These are phyloP conservation scores for Mormyrops boulengeri DNA, from an alignment of 2,797 vertebrate species.

Conservation along the genomic window DNA sequence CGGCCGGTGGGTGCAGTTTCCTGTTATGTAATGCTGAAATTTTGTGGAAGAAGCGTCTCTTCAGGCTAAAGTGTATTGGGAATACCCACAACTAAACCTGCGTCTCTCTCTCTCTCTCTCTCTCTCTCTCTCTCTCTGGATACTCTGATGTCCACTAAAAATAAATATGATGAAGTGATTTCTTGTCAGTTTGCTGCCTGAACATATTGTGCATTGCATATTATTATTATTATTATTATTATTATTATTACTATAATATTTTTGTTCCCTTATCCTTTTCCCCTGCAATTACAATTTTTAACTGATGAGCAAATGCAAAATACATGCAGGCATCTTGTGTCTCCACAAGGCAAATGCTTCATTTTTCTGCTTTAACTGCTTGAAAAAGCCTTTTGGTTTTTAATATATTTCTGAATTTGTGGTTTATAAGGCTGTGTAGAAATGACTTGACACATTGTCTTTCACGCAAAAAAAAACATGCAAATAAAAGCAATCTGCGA, in stretches of 20 bases:
- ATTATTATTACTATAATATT: not conserved
- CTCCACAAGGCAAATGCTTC: not conserved
- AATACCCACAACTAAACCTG: not conserved
- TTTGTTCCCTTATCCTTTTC: not conserved
- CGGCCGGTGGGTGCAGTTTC: constrained; percentile 9
- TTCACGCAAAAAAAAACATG: not conserved
- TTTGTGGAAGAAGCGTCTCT: constrained; percentile 1
- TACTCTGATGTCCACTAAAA: not conserved
- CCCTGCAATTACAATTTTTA: not conserved
- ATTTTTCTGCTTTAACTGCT: not conserved
- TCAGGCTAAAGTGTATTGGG: not conserved
- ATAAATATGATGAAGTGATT: constrained; percentile 4
- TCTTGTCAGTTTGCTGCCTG: not conserved
- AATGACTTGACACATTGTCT: not conserved
- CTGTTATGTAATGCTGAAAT: not conserved
- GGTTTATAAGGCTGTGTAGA: not conserved
- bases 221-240: not conserved
- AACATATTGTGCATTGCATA: not conserved
- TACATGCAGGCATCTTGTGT: not conserved
- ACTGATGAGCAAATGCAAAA: not conserved
- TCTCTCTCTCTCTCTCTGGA: not conserved
- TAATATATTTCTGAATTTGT: not conserved
- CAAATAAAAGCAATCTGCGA: not conserved
- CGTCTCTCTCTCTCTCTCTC: not conserved
- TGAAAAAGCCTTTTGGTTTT: not conserved